Base-by-base conservation (phyloP, 2,888 invertebrate species). In the Pyrochroa serraticornis region DNA sequence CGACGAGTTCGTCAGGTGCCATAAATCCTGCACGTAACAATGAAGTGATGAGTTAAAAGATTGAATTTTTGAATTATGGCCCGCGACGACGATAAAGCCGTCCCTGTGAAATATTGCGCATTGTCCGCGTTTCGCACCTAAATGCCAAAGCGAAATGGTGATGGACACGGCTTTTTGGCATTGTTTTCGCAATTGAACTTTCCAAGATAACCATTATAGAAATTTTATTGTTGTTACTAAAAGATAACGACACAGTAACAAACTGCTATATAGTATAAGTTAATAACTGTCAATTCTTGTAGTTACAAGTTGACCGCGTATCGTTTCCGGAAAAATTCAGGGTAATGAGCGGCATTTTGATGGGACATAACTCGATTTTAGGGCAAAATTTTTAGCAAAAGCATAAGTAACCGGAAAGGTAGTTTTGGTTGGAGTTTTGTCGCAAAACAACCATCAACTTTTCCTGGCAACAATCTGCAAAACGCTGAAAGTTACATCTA, bases 41-140 rank as follows among this genome's bases (percentile, higher is more conserved):
- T 64, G 59, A 60, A 63, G 66, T 68, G 70, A 72, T 69, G 72
- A 71, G 71, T 69, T 71, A 70, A 72, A 70, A 71, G 70, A 71
- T 72, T 71, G 71, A 71, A 71, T 71, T 69, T 72, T 70, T 71
- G 71, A 71, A 69, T 69, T 69, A 71, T 67, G 58, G 66, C 66
- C 44, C 31, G 37, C 48, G 65, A 59, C 61, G 65, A 63, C 58
- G 58, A 58, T 58, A 58, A 58, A 59, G 37, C 43, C 42, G 43
- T 51, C 22, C 42, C 41, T 32, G 35, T 49, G 53, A 58, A 58
- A 46, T 44, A 44, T 44, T 44, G 44, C 44, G 33, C 44, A 33
- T 44, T 44, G 44, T 44, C 34, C 33, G 12, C 14, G 32, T 43
- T 44, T 44, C 44, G 12, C 44, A 33, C 44, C 8, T 3, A 44